phyloP scores from a whole-genome alignment of 2,888 invertebrate species.

The Corythucha ciliata region DNA sequence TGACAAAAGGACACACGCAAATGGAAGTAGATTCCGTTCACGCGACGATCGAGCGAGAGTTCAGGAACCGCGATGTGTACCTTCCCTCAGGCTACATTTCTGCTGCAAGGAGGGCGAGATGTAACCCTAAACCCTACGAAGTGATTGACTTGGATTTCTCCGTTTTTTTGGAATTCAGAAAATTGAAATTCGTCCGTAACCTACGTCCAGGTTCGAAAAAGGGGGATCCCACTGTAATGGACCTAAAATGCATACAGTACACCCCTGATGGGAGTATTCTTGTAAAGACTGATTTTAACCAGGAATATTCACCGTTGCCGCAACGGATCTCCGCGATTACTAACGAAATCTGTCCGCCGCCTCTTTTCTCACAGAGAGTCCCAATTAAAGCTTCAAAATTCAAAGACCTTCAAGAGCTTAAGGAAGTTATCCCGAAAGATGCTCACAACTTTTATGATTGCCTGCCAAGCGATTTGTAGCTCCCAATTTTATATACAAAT shows the following conservation, averaged over 20 bases:
- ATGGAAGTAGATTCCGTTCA: constrained; percentile 38
- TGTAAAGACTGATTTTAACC: background rate
- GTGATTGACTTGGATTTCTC: background rate
- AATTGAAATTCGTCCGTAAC: background rate
- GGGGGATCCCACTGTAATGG: constrained; percentile 3
- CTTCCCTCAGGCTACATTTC: constrained; percentile 1
- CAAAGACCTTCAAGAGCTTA: too few species aligned
- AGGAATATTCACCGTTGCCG: background rate
- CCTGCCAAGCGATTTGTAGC: too few species aligned
- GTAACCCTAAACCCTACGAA: constrained; percentile 1
- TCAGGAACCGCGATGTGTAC: constrained; percentile 14
- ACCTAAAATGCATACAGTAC: constrained; percentile 1
- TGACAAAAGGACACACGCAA: constrained; percentile 39
- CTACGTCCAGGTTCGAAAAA: background rate
- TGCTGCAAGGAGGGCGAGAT: background rate
- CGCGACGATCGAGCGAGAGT: constrained; percentile 26
- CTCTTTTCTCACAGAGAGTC: too few species aligned
- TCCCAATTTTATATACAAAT: too few species aligned
- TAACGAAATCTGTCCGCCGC: too few species aligned
- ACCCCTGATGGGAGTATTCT: background rate
- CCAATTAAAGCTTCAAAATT: too few species aligned
- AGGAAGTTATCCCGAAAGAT: too few species aligned
- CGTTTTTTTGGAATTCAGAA: constrained; percentile 5
- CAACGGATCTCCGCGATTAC: too few species aligned
- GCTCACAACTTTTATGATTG: too few species aligned